A percentile compares a stretch with the other conserved stretches of the same genome.
phyloP scores from a whole-genome alignment of 2,888 invertebrate genomes.

The Himalopsyche tibetana region DNA sequence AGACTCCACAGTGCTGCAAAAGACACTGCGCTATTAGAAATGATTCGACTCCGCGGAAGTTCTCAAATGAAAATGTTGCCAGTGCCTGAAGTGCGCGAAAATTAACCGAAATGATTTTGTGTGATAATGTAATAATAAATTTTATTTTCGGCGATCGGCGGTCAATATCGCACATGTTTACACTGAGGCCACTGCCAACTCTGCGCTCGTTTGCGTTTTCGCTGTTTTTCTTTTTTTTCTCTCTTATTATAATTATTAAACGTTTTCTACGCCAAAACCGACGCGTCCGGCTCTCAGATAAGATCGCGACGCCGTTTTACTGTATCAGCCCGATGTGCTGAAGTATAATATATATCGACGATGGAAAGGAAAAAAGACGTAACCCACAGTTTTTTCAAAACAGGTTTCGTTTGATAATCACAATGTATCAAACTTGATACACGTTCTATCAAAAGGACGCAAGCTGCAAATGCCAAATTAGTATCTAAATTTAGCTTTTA shows the following conservation, averaged over 20 bases:
- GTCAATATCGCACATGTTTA: constrained; percentile 40
- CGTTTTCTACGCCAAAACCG: background rate
- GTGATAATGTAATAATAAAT: constrained; percentile 42
- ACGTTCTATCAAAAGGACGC: too few relatives aligned
- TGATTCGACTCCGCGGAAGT: background rate
- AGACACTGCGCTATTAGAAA: too few relatives aligned
- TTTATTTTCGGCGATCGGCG: constrained; percentile 34
- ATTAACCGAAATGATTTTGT: background rate
- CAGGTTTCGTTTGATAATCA: too few relatives aligned
- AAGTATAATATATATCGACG: too few relatives aligned
- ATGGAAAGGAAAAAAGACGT: too few relatives aligned
- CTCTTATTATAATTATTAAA: background rate
- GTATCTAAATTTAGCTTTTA: too few relatives aligned
- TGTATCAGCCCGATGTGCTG: too few relatives aligned
- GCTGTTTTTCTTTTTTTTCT: constrained; percentile 9
- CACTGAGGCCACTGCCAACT: constrained; percentile 32
- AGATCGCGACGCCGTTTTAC: background rate
- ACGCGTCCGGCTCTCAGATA: background rate
- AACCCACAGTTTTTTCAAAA: too few relatives aligned
- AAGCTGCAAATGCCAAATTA: too few relatives aligned
- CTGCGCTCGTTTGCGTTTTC: background rate
- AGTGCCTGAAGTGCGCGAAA: constrained; percentile 10
- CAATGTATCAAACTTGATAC: too few relatives aligned
- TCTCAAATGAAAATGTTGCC: background rate
- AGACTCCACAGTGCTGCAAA: too few relatives aligned